phyloP scores from a whole-genome alignment of 2,888 invertebrate genomes.

The Gastrophysa polygoni region DNA sequence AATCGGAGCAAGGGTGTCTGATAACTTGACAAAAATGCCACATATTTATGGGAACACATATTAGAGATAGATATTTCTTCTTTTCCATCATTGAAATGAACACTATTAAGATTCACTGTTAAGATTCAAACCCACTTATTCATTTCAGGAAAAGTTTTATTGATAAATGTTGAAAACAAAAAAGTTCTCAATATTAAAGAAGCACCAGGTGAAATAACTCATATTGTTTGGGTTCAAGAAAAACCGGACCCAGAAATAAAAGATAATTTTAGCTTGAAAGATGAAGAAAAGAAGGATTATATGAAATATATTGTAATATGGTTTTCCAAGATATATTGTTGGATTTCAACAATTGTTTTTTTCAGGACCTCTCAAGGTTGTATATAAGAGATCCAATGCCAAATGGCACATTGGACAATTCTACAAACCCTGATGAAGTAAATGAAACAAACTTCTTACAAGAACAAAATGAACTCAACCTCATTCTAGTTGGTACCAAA shows the following conservation, averaged over 20 bases:
- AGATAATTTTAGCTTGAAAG: conserved; percentile 35
- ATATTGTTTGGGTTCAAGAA: conserved; percentile 70
- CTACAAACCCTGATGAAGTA: conserved; percentile 63
- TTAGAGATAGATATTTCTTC: too few species aligned
- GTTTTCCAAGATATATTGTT: conserved; percentile 5
- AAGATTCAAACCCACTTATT: neutral
- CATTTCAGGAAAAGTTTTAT: conserved; percentile 66
- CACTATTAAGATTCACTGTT: too few species aligned
- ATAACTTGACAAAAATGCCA: too few species aligned
- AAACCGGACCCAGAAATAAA: conserved; percentile 44
- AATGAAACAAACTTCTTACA: conserved; percentile 66
- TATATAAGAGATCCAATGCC: conserved; percentile 61
- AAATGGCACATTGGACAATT: conserved; percentile 47
- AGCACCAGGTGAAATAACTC: conserved; percentile 69
- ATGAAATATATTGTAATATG: conserved; percentile 50
- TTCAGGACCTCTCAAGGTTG: conserved; percentile 53
- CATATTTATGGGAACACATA: too few species aligned
- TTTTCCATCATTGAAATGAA: too few species aligned
- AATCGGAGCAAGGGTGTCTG: too few species aligned
- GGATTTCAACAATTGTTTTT: conserved; percentile 17
- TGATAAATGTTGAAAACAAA: conserved; percentile 87
- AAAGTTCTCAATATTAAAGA: conserved; percentile 72
- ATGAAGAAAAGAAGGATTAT: conserved; percentile 47
- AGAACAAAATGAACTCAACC: conserved; percentile 69
- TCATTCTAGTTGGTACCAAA: conserved; percentile 79